Conservation (phyloP, 2,797 vertebrate genomes). For the Graptemys geographica region DNA sequence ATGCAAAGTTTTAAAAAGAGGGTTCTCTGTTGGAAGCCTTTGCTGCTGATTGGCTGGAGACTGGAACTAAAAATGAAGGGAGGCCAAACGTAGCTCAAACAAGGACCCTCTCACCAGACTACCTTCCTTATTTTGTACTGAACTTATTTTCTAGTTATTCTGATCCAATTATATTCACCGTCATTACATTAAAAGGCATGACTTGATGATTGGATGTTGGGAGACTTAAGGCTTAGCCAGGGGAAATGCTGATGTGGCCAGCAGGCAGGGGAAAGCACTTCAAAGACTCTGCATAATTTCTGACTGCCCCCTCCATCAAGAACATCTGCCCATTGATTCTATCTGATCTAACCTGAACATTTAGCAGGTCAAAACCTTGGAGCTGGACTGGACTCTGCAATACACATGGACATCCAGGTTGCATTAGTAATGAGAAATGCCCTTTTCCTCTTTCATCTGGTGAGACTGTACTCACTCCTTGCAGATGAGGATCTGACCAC, state of each 20-base stretch:
- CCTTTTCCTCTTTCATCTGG: background rate
- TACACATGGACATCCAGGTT: background rate
- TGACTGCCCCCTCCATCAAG: background rate
- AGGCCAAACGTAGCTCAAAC: background rate
- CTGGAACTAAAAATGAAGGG: background rate
- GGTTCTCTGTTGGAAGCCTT: background rate
- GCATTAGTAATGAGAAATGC: fast-evolving
- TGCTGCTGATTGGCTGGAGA: background rate
- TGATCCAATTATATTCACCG: background rate
- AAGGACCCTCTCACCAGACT: background rate
- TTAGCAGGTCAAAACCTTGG: background rate
- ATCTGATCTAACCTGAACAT: background rate
- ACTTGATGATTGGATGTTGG: fast-evolving
- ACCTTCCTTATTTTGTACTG: background rate
- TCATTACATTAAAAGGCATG: background rate
- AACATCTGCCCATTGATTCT: background rate
- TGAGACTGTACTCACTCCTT: background rate
- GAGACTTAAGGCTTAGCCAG: background rate
- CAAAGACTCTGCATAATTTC: fast-evolving
- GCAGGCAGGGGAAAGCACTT: fast-evolving
- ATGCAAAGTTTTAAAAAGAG: background rate
- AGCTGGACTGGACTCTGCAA: background rate
- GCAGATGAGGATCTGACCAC: background rate
- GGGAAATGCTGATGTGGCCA: background rate
- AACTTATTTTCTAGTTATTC: background rate